Conservation (phyloP, 2,113 vertebrate species). For the Pteruthius melanotis region DNA sequence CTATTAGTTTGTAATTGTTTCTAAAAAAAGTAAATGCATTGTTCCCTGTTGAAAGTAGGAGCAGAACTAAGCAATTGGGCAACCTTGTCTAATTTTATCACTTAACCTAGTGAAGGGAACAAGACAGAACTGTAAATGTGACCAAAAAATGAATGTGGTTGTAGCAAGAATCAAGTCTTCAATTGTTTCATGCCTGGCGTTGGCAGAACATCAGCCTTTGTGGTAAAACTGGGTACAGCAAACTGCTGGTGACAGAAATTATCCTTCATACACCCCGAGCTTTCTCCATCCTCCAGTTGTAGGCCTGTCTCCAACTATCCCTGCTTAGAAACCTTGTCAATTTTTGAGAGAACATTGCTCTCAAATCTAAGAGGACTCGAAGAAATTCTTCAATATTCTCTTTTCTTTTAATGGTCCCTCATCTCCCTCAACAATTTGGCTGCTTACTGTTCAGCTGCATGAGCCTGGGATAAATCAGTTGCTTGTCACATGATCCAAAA, state of each 20-base stretch:
- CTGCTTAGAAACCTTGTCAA: neutral
- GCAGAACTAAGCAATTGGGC: neutral
- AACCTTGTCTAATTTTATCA: neutral
- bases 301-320: neutral
- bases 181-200: neutral
- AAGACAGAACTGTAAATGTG: neutral
- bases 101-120: neutral
- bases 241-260: neutral
- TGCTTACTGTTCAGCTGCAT: neutral
- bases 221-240: neutral
- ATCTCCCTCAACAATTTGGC: neutral
- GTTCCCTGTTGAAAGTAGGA: neutral
- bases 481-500: neutral
- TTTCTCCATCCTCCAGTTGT: neutral
- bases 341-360: neutral
- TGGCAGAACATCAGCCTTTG: neutral
- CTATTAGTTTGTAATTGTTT: neutral
- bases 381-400: neutral
- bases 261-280: neutral
- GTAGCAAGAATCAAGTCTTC: neutral
- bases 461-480: neutral
- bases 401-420: neutral
- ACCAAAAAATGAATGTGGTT: neutral
- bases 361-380: neutral
- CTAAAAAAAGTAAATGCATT: neutral